Percentiles rank a stretch among this genome's conserved stretches.
Evolutionary conservation across 2,888 invertebrate species (phyloP).

Genomic region (Caenorhabditis macrosperma): DNA sequence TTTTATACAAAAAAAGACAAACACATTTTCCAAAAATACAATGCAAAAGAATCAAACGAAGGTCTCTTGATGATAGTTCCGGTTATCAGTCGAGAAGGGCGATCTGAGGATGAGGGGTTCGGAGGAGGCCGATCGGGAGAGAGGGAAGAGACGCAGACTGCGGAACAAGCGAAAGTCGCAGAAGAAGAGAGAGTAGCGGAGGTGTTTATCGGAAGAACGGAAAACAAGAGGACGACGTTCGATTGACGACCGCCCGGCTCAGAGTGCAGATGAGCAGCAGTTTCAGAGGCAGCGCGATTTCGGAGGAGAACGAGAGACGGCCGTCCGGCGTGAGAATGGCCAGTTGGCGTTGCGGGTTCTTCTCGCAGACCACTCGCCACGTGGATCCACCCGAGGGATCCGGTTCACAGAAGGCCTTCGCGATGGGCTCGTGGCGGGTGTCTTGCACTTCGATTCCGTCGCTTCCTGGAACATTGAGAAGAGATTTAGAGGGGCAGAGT

Average conservation of each 20-base stretch:
- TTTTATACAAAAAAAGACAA: background rate
- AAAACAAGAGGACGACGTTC: conserved; percentile 57
- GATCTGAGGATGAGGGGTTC: conserved; percentile 44
- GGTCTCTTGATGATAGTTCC: conserved; percentile 53
- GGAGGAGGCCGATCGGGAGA: conserved; percentile 15
- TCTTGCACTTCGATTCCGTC: conserved; percentile 59
- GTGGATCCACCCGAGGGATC: conserved; percentile 50
- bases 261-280: conserved; percentile 55
- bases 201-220: conserved; percentile 56
- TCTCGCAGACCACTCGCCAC: conserved; percentile 59
- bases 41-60: conserved; percentile 24
- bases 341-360: conserved; percentile 53
- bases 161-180: background rate
- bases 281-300: conserved; percentile 57
- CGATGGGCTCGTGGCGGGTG: conserved; percentile 56
- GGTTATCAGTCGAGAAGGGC: conserved; percentile 52
- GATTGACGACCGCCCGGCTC: conserved; percentile 46
- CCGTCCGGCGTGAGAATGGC: conserved; percentile 49
- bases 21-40: background rate
- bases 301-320: conserved; percentile 44
- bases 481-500: too few relatives aligned
- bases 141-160: background rate
- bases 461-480: conserved; percentile 18
- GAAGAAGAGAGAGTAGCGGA: conserved; percentile 5
- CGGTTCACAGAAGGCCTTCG: conserved; percentile 55